phyloP scores from a whole-genome alignment of 2,113 vertebrate species.

The Dicaeum eximium region DNA sequence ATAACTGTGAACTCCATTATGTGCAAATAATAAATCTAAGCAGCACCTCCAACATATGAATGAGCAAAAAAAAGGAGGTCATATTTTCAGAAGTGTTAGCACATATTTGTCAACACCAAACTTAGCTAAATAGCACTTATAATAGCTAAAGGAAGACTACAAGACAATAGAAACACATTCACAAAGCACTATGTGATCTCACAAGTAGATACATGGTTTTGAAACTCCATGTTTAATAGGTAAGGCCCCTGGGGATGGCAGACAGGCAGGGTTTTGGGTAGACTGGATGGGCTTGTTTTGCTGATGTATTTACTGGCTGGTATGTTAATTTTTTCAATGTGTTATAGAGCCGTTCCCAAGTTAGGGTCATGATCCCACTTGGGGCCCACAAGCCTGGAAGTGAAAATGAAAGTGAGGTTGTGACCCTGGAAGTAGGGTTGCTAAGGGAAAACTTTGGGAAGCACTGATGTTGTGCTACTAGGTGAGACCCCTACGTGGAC shows the following conservation, averaged over 20 bases:
- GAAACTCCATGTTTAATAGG: not conserved
- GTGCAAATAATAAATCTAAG: constrained; percentile 58
- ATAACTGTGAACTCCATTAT: constrained; percentile 10
- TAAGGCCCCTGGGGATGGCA: not conserved
- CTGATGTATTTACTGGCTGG: constrained; percentile 43
- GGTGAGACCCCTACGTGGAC: not conserved
- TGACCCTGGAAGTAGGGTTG: constrained; percentile 56
- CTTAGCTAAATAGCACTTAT: not conserved
- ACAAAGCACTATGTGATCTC: not conserved
- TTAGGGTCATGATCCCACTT: constrained; percentile 53
- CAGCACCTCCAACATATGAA: constrained; percentile 34
- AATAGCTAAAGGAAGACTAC: not conserved
- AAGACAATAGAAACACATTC: not conserved
- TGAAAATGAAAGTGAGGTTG: constrained; percentile 65
- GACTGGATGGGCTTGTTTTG: constrained; percentile 34
- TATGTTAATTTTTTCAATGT: constrained; percentile 64
- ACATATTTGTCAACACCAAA: constrained; percentile 45
- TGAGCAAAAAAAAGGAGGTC: not conserved
- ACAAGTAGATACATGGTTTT: not conserved
- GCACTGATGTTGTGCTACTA: constrained; percentile 20
- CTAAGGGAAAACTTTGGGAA: constrained; percentile 10
- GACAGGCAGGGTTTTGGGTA: not conserved
- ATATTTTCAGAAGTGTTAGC: constrained; percentile 42
- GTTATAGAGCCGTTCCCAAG: constrained; percentile 29
- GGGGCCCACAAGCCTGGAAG: constrained; percentile 55